These are phyloP conservation scores for Parambassis ranga DNA, from an alignment of 2,797 vertebrate species.

Conservation along the genomic window DNA sequence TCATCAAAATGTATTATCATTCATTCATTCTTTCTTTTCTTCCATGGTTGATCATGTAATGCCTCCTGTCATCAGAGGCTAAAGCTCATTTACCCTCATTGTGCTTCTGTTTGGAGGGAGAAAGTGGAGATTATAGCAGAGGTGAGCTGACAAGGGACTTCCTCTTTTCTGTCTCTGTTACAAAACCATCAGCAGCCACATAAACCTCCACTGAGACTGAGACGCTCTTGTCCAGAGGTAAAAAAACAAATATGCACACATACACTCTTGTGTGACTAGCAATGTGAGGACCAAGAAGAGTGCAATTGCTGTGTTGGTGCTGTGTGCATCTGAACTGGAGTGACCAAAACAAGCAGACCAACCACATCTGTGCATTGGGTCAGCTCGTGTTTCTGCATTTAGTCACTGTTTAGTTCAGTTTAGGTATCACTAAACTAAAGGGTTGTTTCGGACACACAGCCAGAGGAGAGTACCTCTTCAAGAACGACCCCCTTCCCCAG, in stretches of 20 bases:
- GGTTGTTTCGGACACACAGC: too few species aligned
- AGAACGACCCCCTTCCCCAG: neutral
- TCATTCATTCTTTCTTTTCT: constrained; percentile 12
- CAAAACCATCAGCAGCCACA: constrained; percentile 23
- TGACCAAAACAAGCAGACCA: too few species aligned
- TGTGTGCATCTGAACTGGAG: too few species aligned
- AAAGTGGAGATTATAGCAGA: constrained; percentile 28
- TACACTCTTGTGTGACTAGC: neutral
- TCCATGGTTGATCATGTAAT: constrained; percentile 28
- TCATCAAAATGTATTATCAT: too few species aligned
- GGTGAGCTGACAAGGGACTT: constrained; percentile 22
- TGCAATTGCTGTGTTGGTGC: too few species aligned
- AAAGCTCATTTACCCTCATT: constrained; percentile 37
- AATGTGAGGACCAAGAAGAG: neutral
- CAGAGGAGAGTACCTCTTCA: too few species aligned
- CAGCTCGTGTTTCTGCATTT: too few species aligned
- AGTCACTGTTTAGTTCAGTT: too few species aligned
- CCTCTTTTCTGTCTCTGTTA: constrained; percentile 40
- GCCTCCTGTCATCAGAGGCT: constrained; percentile 47
- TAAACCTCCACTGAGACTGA: constrained; percentile 22
- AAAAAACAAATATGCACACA: neutral
- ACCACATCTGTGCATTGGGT: too few species aligned
- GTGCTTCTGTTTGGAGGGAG: constrained; percentile 24
- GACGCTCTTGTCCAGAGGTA: constrained; percentile 9
- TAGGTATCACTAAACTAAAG: too few species aligned